phyloP scores from a whole-genome alignment of 2,888 invertebrate genomes.

The Microplitis manilae region DNA sequence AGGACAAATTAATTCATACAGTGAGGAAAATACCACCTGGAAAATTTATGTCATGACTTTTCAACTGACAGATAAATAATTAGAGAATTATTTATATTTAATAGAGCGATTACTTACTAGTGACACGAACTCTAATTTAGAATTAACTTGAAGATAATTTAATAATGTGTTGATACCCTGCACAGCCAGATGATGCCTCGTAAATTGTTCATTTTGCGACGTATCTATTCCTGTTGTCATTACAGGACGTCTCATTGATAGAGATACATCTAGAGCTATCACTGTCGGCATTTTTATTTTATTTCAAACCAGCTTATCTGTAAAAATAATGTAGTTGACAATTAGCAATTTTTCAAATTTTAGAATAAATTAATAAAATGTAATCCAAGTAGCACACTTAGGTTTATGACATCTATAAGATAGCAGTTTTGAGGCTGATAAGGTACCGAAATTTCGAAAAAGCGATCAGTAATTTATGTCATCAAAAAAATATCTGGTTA shows the following conservation, averaged over 20 bases:
- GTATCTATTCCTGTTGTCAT: conserved; percentile 70
- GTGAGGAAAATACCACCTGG: conserved; percentile 74
- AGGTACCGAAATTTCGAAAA: too few species aligned
- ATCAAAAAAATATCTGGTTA: too few species aligned
- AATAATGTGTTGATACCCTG: conserved; percentile 79
- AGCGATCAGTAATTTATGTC: too few species aligned
- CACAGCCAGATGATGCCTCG: conserved; percentile 77
- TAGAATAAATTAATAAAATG: too few species aligned
- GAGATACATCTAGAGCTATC: conserved; percentile 80
- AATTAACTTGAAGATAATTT: conserved; percentile 78
- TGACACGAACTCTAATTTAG: conserved; percentile 81
- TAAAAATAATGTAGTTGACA: not conserved
- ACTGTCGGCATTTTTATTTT: conserved; percentile 79
- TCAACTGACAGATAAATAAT: too few species aligned
- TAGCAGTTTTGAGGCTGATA: too few species aligned
- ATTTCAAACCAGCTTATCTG: conserved; percentile 38
- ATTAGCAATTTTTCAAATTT: not conserved
- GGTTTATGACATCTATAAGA: too few species aligned
- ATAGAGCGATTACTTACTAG: conserved; percentile 73
- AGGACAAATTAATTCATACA: conserved; percentile 80
- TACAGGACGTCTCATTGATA: conserved; percentile 81
- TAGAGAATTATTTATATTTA: too few species aligned
- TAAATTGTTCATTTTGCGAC: conserved; percentile 73
- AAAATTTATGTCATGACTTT: too few species aligned
- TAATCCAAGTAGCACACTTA: too few species aligned